These are phyloP conservation scores for Selene dorsalis DNA, from an alignment of 2,797 vertebrate species.

Conservation along the genomic window DNA sequence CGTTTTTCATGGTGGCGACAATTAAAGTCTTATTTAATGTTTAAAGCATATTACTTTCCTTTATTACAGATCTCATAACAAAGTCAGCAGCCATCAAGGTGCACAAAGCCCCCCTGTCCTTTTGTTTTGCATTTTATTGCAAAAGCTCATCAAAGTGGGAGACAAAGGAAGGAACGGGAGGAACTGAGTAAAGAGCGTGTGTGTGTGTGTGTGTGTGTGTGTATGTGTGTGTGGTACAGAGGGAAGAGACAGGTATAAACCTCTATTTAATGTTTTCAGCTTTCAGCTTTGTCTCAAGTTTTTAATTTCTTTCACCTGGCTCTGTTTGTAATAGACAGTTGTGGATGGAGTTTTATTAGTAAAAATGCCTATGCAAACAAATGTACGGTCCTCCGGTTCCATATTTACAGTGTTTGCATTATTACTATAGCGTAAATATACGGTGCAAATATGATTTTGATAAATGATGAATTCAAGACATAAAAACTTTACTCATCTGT, in stretches of 20 bases:
- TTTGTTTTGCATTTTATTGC: constrained; percentile 83
- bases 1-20: constrained; percentile 82
- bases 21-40: constrained; percentile 90
- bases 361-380: not conserved
- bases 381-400: not conserved
- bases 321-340: not conserved
- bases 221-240: constrained; percentile 14
- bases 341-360: not conserved
- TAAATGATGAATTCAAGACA: not conserved
- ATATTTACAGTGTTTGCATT: not conserved
- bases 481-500: not conserved
- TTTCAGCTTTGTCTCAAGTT: not conserved
- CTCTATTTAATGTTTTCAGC: constrained; percentile 11
- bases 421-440: not conserved
- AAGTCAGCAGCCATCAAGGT: constrained; percentile 80
- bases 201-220: constrained; percentile 41
- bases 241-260: not conserved
- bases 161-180: constrained; percentile 51
- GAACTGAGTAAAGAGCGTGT: constrained; percentile 14
- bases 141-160: constrained; percentile 78
- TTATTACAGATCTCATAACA: constrained; percentile 85
- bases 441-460: not conserved
- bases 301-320: constrained; percentile 10
- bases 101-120: constrained; percentile 69
- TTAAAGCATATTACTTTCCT: constrained; percentile 87